Conservation (phyloP, 2,113 vertebrate species). For the Calidris pugnax region DNA sequence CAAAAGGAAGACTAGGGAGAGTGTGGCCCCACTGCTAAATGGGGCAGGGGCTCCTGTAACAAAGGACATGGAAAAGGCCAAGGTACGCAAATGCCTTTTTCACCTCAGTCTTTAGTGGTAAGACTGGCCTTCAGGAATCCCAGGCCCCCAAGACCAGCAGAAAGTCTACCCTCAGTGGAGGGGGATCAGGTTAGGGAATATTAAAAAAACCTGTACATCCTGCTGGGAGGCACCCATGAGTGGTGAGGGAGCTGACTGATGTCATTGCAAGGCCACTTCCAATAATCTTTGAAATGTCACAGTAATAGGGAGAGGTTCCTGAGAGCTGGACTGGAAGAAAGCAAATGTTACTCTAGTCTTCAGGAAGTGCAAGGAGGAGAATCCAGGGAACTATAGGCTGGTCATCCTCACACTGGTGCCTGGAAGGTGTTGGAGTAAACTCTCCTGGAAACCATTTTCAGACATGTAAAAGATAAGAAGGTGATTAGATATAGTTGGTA, state of each 20-base stretch:
- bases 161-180: not conserved
- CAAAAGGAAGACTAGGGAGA: not conserved
- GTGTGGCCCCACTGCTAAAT: not conserved
- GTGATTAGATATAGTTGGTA: not conserved
- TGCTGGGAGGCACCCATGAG: not conserved
- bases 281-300: not conserved
- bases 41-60: not conserved
- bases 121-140: not conserved
- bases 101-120: not conserved
- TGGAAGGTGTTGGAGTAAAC: not conserved
- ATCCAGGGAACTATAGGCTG: not conserved
- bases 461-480: not conserved
- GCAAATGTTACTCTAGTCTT: not conserved
- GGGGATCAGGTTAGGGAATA: not conserved
- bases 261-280: not conserved
- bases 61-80: not conserved
- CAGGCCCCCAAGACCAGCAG: not conserved
- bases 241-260: not conserved
- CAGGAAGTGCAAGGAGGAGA: not conserved
- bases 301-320: not conserved
- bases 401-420: not conserved
- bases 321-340: not conserved
- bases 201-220: not conserved
- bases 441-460: not conserved
- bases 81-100: not conserved